These are phyloP conservation scores for Cottoperca gobio DNA, from an alignment of 2,797 vertebrate species.

Conservation along the genomic window DNA sequence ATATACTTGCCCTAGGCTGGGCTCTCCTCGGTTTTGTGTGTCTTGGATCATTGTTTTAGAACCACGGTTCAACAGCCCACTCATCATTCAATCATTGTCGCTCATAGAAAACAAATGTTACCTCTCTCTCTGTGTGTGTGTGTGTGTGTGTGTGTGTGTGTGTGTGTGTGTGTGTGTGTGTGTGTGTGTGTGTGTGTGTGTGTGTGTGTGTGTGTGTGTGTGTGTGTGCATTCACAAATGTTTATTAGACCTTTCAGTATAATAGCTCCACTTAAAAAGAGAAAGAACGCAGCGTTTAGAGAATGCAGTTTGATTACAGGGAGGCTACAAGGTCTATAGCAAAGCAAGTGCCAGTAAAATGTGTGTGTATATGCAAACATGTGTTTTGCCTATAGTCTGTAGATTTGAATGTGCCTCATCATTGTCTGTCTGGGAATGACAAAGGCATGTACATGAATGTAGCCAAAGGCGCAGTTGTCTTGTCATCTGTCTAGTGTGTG, in stretches of 20 bases:
- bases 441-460: slow-evolving; percentile 55
- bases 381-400: slow-evolving; percentile 25
- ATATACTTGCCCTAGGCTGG: neutral
- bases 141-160: too few relatives aligned
- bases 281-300: neutral
- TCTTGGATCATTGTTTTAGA: slow-evolving; percentile 1
- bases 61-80: neutral
- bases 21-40: neutral
- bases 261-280: neutral
- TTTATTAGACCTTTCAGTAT: neutral
- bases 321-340: slow-evolving; percentile 4
- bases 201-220: neutral
- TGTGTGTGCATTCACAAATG: neutral
- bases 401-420: slow-evolving; percentile 44
- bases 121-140: too few relatives aligned
- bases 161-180: neutral
- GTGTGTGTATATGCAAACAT: neutral
- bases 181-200: too few relatives aligned
- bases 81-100: neutral
- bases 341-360: neutral
- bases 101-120: slow-evolving; percentile 7
- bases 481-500: slow-evolving; percentile 57
- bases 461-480: slow-evolving; percentile 64
- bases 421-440: slow-evolving; percentile 69
- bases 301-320: slow-evolving; percentile 23